Evolutionary conservation across 2,888 invertebrate genomes (phyloP).

Genomic region (Nematopogon swammerdamellus): DNA sequence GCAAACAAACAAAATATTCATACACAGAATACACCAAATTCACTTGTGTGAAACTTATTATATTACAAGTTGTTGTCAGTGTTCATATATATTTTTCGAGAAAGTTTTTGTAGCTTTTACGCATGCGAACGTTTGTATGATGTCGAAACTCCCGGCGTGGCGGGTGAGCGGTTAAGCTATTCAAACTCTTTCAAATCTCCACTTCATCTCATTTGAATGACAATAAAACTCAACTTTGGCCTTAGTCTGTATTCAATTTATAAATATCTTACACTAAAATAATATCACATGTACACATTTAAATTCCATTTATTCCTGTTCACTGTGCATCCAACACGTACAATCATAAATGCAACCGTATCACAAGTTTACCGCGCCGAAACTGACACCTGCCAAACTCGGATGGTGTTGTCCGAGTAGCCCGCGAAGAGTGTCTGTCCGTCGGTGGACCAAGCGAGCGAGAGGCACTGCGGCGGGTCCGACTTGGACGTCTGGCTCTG

Average conservation of each 20-base stretch:
- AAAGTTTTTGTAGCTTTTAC: too few species aligned
- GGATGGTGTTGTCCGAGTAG: constrained; percentile 96
- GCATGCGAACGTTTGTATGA: too few species aligned
- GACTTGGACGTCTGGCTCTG: constrained; percentile 69
- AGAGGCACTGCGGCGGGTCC: constrained; percentile 94
- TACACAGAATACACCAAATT: too few species aligned
- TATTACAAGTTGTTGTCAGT: too few species aligned
- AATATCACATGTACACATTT: neutral
- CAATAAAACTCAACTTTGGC: neutral
- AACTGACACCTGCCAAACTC: constrained; percentile 98
- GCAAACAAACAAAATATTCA: too few species aligned
- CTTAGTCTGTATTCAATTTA: neutral
- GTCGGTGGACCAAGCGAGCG: constrained; percentile 98
- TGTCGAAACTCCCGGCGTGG: too few species aligned
- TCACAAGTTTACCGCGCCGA: constrained; percentile 64
- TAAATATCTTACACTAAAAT: neutral
- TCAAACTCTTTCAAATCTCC: too few species aligned
- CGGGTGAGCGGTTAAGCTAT: too few species aligned
- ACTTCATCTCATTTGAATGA: neutral
- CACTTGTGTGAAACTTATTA: too few species aligned
- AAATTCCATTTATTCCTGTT: constrained; percentile 52
- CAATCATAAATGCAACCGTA: constrained; percentile 49
- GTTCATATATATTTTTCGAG: too few species aligned
- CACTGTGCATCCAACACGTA: constrained; percentile 26
- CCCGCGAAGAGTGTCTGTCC: constrained; percentile 99